Evolutionary conservation across 2,888 invertebrate species (phyloP), one percentile per base, ranked within the genome.

Genomic region (Eledone cirrhosa): DNA sequence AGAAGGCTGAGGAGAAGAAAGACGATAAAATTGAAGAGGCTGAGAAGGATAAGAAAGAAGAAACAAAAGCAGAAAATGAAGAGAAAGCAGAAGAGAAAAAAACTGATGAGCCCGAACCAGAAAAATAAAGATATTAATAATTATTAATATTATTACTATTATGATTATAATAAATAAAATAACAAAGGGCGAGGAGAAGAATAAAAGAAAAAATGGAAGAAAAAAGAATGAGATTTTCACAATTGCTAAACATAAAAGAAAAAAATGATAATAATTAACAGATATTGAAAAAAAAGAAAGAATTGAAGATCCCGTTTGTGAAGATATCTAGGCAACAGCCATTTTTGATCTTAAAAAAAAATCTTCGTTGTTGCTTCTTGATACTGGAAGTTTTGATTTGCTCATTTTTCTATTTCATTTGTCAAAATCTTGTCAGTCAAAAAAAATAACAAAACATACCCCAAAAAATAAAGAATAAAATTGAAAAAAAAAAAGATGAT

Each of bases 221-320:
- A 48, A 76, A 41, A 48, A 31, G 19, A 75, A 48, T 41, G 24
- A 77, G 77, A 77, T 77, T 41, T 77, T 59, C 77, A 77, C 65
- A 63, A 63, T 77, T 77, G 77, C 65, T 59, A 77, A 77, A 77
- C 65, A 77, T 59, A 77, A 77, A 77, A 63, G 27, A 41, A 33
- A 41, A 77, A 59, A 48, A 59, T 59, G 33, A 77, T 11, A 59
- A 53, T 48, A 29, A 16, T 22, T 59, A 14, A 14, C 4, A 5
- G 27, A 13, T 53, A 31, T 75, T 47, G 41, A 48, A 22, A 47
- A 24, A n/a, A 48, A 5, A 41, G 29, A 72, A 33, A 41, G n/a
- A 31, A 24, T 5, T 41, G 75, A 47, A 47, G 41, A 48, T 48
- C 41, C 41, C 19, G 41, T 24, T 47, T 24, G 47, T n/a, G 22